Evolutionary conservation across 2,797 vertebrate species (phyloP).

Genomic region (Microctenopoma steveboyesi): DNA sequence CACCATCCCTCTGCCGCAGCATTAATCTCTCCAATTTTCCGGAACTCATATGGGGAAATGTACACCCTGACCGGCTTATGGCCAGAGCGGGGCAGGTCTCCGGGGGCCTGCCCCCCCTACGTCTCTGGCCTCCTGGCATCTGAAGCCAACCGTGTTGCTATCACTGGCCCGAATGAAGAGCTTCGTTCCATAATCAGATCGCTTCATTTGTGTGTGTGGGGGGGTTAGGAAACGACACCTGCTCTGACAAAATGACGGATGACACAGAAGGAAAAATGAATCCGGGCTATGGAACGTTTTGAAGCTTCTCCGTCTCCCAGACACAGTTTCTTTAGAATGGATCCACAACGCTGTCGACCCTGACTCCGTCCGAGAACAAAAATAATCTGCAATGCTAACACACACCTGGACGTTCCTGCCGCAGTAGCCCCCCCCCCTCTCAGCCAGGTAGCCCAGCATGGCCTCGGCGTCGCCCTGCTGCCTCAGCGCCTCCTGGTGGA

Average conservation of each 20-base stretch:
- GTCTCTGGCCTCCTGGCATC: slow-evolving; percentile 10
- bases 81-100: slow-evolving; percentile 64
- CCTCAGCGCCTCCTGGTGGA: slow-evolving; percentile 74
- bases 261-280: slow-evolving; percentile 36
- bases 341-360: no score
- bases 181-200: slow-evolving; percentile 41
- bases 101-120: slow-evolving; percentile 47
- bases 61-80: slow-evolving; percentile 76
- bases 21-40: slow-evolving; percentile 84
- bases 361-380: no score
- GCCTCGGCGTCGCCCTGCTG: slow-evolving; percentile 75
- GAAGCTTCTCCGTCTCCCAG: no score
- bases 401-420: slow-evolving; percentile 76
- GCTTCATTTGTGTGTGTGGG: slow-evolving; percentile 3
- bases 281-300: slow-evolving; percentile 20
- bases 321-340: no score
- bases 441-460: slow-evolving; percentile 78
- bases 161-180: slow-evolving; percentile 38
- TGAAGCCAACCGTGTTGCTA: background rate
- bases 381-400: no score
- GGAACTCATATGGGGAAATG: slow-evolving; percentile 76
- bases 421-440: slow-evolving; percentile 82
- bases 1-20: slow-evolving; percentile 74
- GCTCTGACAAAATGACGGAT: slow-evolving; percentile 62
- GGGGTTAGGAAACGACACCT: slow-evolving; percentile 39